Evolutionary conservation across 2,797 vertebrate species (phyloP).

Genomic region (Brotula barbata): DNA sequence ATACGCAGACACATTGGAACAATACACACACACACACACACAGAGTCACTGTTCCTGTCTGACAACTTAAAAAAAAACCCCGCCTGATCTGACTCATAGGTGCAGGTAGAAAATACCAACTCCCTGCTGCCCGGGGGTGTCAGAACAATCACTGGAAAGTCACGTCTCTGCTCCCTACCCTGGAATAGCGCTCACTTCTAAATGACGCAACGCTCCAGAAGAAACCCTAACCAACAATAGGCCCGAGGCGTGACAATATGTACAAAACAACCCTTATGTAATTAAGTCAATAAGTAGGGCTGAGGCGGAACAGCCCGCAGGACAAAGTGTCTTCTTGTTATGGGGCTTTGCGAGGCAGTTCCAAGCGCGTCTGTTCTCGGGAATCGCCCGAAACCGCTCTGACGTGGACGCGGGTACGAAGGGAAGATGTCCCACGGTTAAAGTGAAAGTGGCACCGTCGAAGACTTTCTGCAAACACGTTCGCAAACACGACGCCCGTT

Average conservation of each 20-base stretch:
- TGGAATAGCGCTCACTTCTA: constrained; percentile 46
- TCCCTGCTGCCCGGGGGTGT: constrained; percentile 67
- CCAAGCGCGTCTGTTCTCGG: constrained; percentile 5
- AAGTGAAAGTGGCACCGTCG: constrained; percentile 9
- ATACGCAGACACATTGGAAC: constrained; percentile 18
- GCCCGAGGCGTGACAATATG: constrained; percentile 23
- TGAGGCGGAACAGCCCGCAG: constrained; percentile 8
- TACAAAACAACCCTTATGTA: constrained; percentile 30
- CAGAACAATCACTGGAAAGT: constrained; percentile 62
- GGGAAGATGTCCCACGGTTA: constrained; percentile 6
- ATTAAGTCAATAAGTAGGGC: constrained; percentile 42
- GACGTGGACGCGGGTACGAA: not conserved
- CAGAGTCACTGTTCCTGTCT: constrained; percentile 30
- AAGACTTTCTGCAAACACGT: constrained; percentile 15
- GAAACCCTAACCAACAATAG: constrained; percentile 38
- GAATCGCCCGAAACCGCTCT: not conserved
- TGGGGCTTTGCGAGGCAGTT: constrained; percentile 20
- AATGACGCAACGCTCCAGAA: constrained; percentile 62
- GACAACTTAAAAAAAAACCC: constrained; percentile 38
- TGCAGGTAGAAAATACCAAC: constrained; percentile 68
- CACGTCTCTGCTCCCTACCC: constrained; percentile 46
- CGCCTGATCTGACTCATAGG: constrained; percentile 64
- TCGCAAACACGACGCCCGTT: constrained; percentile 1
- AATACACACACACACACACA: constrained; percentile 26
- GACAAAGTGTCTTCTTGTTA: constrained; percentile 5